phyloP scores from a whole-genome alignment of 2,113 vertebrate genomes.

The Delphinus delphis region DNA sequence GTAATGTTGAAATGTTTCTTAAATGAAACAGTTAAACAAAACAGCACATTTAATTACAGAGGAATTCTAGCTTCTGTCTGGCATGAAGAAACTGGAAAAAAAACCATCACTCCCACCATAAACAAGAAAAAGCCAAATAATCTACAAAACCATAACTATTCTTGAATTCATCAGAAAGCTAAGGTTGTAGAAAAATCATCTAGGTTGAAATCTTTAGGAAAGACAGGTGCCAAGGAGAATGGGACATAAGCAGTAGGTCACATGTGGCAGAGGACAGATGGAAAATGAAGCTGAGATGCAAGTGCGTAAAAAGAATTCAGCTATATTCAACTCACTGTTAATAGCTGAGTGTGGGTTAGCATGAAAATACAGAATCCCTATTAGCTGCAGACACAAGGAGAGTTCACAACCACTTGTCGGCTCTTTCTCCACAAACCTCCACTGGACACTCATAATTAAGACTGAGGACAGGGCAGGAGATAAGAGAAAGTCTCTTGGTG shows the following conservation, averaged over 20 bases:
- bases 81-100: not conserved
- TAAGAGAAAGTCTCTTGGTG: not conserved
- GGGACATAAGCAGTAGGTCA: not conserved
- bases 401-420: not conserved
- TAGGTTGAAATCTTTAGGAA: not conserved
- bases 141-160: not conserved
- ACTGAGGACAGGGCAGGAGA: not conserved
- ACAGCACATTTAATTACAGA: conserved; percentile 8
- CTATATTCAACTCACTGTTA: not conserved
- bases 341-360: not conserved
- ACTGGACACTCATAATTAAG: not conserved
- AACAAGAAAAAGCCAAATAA: conserved; percentile 13
- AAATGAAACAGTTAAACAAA: conserved; percentile 43
- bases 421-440: not conserved
- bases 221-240: not conserved
- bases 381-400: not conserved
- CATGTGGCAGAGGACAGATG: not conserved
- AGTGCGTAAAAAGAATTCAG: not conserved
- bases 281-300: not conserved
- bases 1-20: conserved; percentile 20
- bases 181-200: not conserved
- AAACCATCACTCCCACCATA: not conserved
- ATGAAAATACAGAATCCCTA: not conserved
- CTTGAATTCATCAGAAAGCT: not conserved
- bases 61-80: not conserved